phyloP scores from a whole-genome alignment of 2,888 invertebrate genomes.

The Synergus laeviventris region DNA sequence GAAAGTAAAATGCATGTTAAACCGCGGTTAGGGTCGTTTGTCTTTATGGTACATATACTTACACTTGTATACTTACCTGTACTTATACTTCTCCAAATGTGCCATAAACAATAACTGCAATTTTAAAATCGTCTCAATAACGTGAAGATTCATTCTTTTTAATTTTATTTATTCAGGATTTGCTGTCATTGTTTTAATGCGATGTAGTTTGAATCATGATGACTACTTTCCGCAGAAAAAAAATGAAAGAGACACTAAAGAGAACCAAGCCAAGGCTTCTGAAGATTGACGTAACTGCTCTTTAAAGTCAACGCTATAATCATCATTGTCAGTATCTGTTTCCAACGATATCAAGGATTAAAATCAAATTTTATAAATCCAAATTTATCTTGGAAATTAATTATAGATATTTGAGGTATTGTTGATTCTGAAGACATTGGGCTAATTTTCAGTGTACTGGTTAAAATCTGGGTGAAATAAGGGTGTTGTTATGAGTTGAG shows the following conservation, averaged over 20 bases:
- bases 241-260: background rate
- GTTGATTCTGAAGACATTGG: background rate
- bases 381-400: background rate
- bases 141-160: too few species aligned
- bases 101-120: background rate
- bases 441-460: background rate
- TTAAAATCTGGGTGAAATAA: background rate
- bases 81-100: background rate
- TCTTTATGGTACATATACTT: background rate
- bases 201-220: too few species aligned
- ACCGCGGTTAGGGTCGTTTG: background rate
- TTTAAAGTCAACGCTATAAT: background rate
- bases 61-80: background rate
- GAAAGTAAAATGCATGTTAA: background rate
- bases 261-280: background rate
- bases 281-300: background rate
- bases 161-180: background rate
- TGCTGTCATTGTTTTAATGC: background rate
- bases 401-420: background rate
- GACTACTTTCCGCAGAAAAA: too few species aligned
- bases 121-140: too few species aligned
- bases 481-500: background rate
- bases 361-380: background rate
- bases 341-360: background rate
- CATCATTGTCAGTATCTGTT: background rate